phyloP scores from a whole-genome alignment of 2,888 invertebrate genomes.

The Schrankia costaestrigalis region DNA sequence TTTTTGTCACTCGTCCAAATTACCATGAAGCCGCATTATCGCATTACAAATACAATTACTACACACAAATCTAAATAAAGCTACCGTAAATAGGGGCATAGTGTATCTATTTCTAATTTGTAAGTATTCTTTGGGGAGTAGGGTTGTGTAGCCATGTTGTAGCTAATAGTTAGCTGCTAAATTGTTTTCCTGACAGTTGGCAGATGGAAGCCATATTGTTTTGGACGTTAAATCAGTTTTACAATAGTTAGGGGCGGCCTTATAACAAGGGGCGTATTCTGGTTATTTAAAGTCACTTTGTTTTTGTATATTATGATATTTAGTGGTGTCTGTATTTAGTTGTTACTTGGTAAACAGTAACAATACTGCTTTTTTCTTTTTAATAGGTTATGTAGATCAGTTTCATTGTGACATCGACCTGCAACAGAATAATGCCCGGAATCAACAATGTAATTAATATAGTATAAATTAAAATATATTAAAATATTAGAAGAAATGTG shows the following conservation, averaged over 20 bases:
- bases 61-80: constrained; percentile 1
- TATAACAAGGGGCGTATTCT: constrained; percentile 33
- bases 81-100: constrained; percentile 2
- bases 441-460: too few relatives aligned
- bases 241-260: constrained; percentile 40
- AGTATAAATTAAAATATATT: too few relatives aligned
- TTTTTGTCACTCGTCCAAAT: constrained; percentile 15
- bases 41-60: constrained; percentile 12
- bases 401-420: too few relatives aligned
- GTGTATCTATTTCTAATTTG: constrained; percentile 22
- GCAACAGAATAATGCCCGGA: too few relatives aligned
- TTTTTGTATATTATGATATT: neutral
- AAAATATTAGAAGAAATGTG: too few relatives aligned
- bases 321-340: neutral
- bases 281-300: too few relatives aligned
- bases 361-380: too few relatives aligned
- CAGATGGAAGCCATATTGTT: constrained; percentile 56
- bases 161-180: constrained; percentile 30
- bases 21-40: constrained; percentile 14
- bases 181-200: constrained; percentile 50
- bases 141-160: too few relatives aligned
- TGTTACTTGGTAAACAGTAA: too few relatives aligned
- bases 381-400: too few relatives aligned
- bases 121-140: constrained; percentile 18
- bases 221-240: constrained; percentile 48